These are phyloP conservation scores for Grus americana DNA, from an alignment of 2,113 vertebrate genomes.

Conservation along the genomic window DNA sequence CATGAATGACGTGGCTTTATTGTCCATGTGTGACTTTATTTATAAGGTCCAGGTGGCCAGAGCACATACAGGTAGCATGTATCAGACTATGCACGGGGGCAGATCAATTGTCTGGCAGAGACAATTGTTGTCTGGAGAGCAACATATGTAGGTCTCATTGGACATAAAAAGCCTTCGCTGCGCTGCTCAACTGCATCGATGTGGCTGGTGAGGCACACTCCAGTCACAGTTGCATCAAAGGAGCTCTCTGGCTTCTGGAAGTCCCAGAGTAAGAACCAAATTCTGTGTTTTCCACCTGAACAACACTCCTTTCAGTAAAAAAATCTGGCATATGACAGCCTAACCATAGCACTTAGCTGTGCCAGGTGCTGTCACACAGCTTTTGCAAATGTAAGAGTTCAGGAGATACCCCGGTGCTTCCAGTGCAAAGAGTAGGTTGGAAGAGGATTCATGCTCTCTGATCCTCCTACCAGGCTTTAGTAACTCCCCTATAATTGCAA, in stretches of 20 bases:
- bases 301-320: not conserved
- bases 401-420: not conserved
- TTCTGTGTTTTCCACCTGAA: not conserved
- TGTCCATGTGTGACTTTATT: not conserved
- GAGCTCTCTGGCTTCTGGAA: not conserved
- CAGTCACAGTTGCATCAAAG: not conserved
- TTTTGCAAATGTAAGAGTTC: not conserved
- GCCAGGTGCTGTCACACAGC: not conserved
- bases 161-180: not conserved
- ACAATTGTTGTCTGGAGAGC: not conserved
- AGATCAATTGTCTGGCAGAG: not conserved
- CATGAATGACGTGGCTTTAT: not conserved
- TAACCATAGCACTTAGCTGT: not conserved
- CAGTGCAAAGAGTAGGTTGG: not conserved
- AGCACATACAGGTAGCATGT: not conserved
- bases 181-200: not conserved
- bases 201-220: not conserved
- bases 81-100: not conserved
- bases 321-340: not conserved
- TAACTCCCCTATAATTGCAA: not conserved
- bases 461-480: not conserved
- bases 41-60: not conserved
- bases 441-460: not conserved
- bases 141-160: not conserved
- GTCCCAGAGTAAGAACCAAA: not conserved